Evolutionary conservation across 2,888 invertebrate genomes (phyloP), one percentile per base, ranked within the genome.

Genomic region (Pollenia griseotomentosa): DNA sequence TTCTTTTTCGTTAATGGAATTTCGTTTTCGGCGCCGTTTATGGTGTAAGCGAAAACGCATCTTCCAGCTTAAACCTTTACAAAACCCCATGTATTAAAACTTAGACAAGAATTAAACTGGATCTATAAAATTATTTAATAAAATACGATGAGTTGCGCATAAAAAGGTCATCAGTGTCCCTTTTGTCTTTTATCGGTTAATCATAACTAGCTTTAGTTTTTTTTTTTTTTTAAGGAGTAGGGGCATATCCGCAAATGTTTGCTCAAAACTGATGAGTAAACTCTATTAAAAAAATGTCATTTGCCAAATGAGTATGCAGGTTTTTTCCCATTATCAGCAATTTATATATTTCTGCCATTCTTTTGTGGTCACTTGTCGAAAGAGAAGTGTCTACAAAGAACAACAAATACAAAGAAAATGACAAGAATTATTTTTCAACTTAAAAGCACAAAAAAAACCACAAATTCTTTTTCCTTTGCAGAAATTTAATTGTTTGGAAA

Each of bases 401-500:
- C 66, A 82, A 82, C 12, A 10, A 42, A 51, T 44, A 53, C 51
- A 14, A 66, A 1, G 7, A 51, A 19, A 53, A 12, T 71, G 44
- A 73, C 74, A 59, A 48, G 68, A 66, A 51, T 42, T 66, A 51
- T 73, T 48, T 33, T 81, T 65, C 6, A 12, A 16, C 63, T 40
- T 57, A 57, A 65, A 11, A 57, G 74, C 33, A 81, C 23, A 66
- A 53, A 53, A 12, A 70, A 65, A 14, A 40, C 48, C 40, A 63
- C 53, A 33, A 33, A 33, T 33, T 77, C 63, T 9, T 57, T 51
- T 77, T 75, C 14, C 40, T 80, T 55, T 66, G 57, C 71, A 51
- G 23, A 42, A 33, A 70, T 75, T 85, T 85, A 85, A 85, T 85
- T 85, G 75, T 85, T 85, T 80, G 80, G 85, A 80, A 85, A 80